Base-by-base conservation (phyloP, 2,888 invertebrate species). In the Cheilosia grossa region DNA sequence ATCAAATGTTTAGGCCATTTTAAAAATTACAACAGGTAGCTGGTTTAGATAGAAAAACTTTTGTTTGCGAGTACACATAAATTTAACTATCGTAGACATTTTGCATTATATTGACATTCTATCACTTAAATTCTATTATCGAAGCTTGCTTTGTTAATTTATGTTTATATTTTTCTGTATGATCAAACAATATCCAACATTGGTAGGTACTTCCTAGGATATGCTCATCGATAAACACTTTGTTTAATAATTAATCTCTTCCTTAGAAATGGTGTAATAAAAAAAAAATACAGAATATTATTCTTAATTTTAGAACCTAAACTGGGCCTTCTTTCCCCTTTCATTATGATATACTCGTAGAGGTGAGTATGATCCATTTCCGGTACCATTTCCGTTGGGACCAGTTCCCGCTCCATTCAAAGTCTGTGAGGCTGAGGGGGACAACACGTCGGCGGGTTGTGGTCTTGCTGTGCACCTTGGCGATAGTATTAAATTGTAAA, bases 331-430 rank as follows among this genome's bases (percentile, higher is more conserved):
- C 90, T 95, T 94, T 85, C 96, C 96, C 89, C 95, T 93, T 89
- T 96, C 95, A 89, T 96, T 96, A 91, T 96, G 96, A 89, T 96
- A 96, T 13, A 96, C 96, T 88, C 96, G 93, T 90, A 96, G 93
- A 1, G 96, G 96, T 17, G 96, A 95, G 90, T 96, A 96, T 85
- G 94, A 95, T 67, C 96, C 96, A 89, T 95, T 95, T 21, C 88
- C 88, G 33, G 72, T 80, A 15, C 87, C 88, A 59, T 88, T 88
- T 7, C 81, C 85, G 0, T 88, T 88, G 13, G 72, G 81, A 54
- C 66, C 72, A 58, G 82, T 83, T 42, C 85, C 69, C 4, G 87
- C 82, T 61, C 87, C 87, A 81, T 89, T 89, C 54, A 90, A 93
- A 49, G 94, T 93, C 58, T 95, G 95, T 1, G 91, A 91, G 5